Evolutionary conservation across 2,888 invertebrate genomes (phyloP), one percentile per base, ranked within the genome.

Genomic region (Trichogramma dendrolimi): DNA sequence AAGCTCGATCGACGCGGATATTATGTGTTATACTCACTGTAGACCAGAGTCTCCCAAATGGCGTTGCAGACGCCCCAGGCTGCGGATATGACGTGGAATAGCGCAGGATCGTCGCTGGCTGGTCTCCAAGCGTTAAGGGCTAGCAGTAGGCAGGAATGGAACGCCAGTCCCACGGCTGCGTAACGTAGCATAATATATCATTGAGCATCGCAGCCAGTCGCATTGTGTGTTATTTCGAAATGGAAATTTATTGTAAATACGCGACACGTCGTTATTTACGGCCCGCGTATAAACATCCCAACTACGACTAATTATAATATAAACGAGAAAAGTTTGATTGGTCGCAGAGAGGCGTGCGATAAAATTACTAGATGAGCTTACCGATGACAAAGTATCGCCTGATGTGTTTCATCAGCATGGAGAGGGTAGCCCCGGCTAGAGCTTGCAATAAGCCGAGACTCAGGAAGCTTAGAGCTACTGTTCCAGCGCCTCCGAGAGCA

Each of bases 61-160:
- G 90, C 89, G 60, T 91, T 91, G 78, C 92, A 92, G 4, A 92
- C 91, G 11, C 91, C 92, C 92, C 92, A 92, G 0, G 91, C 89
- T 0, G 92, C 91, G 4, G 91, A 89, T 56, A 92, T 90, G 38
- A 92, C 89, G 68, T 91, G 91, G 63, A 92, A 91, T 57, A 92
- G 81, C 1, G 91, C 92, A 11, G 90, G 85, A 71, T 92, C 92
- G 58, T 91, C 91, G 63, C 86, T 85, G 0, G 90, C 89, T 0
- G 92, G 92, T 66, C 90, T 86, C 92, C 92, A 92, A 42, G 89
- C 81, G 65, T 90, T 83, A 68, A 91, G 79, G 1, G 90, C 91
- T 71, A 92, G 82, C 67, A 92, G 80, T 6, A 92, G 81, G 68
- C 91, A 91, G 5, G 89, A 87, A 70, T 92, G 91, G 68, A 92